Base-by-base conservation (phyloP, 2,797 vertebrate genomes). In the Acanthurus tractus region DNA sequence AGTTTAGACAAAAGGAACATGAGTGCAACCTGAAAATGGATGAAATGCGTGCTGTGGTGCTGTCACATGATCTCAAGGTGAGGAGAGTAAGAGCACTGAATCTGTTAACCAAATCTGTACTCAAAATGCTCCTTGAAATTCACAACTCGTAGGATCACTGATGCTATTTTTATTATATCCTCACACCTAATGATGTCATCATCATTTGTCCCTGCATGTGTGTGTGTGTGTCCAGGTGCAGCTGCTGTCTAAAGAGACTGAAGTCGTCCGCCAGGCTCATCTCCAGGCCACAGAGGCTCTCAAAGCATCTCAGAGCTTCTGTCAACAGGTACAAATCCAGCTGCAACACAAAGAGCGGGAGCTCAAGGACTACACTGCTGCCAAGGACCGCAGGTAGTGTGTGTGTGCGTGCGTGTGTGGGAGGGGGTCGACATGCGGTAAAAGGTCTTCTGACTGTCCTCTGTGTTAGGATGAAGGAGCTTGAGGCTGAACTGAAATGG, bases 1-100 rank as follows among this genome's bases (percentile, higher is more conserved):
- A 94, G 72, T 86, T 95, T 72, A 92, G 85, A 86, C 92, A 85
- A 63, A 84, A 74, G 46, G 93, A 96, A 64, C 93, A 92, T 0
- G 89, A 94, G 57, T 95, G 96, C 81, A 95, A 82, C 42, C 78
- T 94, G 76, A 94, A 88, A 68, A 84, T 93, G 1, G 93, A 95
- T 53, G 86, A 93, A 86, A 93, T 95, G 93, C 88, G 78, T 8
- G 88, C 74, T 1, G 34, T 78, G 5, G 76, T 95, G 77, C 70
- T 96, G 17, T 90, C 93, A 11, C 86, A 89, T 2, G 92, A 96
- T 68, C 93, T 96, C 56, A 94, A 95, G 93, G 96, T 97, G 90
- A 78, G 67, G 23, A 36, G n/a, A 56, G 18, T 20, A 7, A 56
- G n/a, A 17, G 5, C 36, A 8, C 9, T 14, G 9, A 18, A 15